phyloP scores from a whole-genome alignment of 2,113 vertebrate genomes.

The Ailurus styani region DNA sequence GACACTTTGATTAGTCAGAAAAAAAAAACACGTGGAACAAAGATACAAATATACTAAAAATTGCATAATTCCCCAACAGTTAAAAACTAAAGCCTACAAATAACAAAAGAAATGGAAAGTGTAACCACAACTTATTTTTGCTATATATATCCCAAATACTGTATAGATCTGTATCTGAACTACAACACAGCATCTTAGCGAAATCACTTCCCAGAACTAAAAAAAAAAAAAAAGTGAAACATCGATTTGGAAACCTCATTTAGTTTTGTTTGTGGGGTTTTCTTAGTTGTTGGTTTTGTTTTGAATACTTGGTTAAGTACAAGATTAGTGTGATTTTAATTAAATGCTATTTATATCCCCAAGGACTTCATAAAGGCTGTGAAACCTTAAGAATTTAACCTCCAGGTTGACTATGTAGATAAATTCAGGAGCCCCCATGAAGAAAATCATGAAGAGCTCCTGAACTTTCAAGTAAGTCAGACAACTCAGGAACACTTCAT shows the following conservation, averaged over 20 bases:
- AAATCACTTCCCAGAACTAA: neutral
- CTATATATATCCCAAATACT: neutral
- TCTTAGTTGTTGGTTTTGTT: neutral
- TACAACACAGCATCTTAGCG: neutral
- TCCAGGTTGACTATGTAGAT: neutral
- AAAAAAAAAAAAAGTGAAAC: neutral
- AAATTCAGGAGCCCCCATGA: neutral
- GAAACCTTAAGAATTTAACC: neutral
- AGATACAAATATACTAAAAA: neutral
- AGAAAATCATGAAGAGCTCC: constrained; percentile 40
- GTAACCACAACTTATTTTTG: neutral
- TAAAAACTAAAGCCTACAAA: neutral
- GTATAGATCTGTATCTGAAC: neutral
- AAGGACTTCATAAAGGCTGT: neutral
- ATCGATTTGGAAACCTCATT: neutral
- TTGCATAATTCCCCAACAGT: neutral
- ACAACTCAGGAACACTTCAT: neutral
- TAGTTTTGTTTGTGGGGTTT: neutral
- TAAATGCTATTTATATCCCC: neutral
- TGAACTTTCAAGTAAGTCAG: constrained; percentile 49
- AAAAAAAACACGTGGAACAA: neutral
- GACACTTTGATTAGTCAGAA: neutral
- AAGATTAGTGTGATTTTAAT: neutral
- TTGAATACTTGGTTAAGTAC: neutral
- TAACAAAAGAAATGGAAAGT: neutral